These are phyloP conservation scores for Bubo blakistoni DNA, from an alignment of 2,113 vertebrate species.

Conservation along the genomic window DNA sequence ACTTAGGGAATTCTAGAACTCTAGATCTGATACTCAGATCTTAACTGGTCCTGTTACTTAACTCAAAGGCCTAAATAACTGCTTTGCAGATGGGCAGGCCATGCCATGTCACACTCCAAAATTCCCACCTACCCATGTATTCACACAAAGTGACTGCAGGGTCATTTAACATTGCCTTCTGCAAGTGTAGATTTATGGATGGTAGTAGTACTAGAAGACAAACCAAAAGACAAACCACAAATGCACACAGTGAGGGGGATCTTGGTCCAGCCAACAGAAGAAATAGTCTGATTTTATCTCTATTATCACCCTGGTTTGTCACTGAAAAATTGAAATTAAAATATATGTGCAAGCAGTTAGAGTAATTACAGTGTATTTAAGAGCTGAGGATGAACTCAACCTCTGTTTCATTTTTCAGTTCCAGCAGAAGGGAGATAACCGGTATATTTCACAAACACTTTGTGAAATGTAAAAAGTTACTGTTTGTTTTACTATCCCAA, in stretches of 20 bases:
- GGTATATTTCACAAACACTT: background rate
- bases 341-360: background rate
- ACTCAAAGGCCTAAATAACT: background rate
- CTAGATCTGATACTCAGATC: background rate
- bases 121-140: fast-evolving
- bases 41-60: background rate
- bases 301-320: fast-evolving
- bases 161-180: background rate
- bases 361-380: background rate
- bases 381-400: background rate
- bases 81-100: background rate
- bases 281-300: background rate
- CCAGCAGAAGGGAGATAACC: background rate
- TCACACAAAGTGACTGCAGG: background rate
- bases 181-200: background rate
- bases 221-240: background rate
- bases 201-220: background rate
- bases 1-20: background rate
- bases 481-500: background rate
- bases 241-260: background rate
- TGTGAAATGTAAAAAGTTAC: background rate
- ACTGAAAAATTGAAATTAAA: background rate
- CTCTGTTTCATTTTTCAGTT: background rate
- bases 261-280: background rate
- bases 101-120: background rate